These are phyloP conservation scores for Apaloderma vittatum DNA, from an alignment of 2,113 vertebrate species.

Conservation along the genomic window DNA sequence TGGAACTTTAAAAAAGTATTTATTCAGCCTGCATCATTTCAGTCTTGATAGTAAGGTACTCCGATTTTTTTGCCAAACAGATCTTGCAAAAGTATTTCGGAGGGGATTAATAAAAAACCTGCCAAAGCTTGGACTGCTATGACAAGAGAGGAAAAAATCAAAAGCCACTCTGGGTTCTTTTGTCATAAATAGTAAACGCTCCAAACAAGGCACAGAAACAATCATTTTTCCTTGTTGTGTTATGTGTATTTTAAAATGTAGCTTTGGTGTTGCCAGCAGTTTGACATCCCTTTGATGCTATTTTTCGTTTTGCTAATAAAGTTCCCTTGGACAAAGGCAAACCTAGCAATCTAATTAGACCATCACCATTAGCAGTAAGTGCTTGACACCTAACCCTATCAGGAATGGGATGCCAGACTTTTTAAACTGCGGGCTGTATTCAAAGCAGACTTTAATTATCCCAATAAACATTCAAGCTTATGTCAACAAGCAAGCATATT, in stretches of 20 bases:
- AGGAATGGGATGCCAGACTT: neutral
- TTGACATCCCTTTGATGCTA: neutral
- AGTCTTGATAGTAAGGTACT: neutral
- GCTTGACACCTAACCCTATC: neutral
- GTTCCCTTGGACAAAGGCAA: neutral
- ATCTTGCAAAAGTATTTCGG: neutral
- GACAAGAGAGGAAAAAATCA: neutral
- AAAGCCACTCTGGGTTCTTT: neutral
- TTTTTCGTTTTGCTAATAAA: neutral
- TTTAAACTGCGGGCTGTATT: neutral
- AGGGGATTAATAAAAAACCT: neutral
- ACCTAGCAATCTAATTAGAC: constrained; percentile 4
- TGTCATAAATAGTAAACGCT: neutral
- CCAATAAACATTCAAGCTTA: neutral
- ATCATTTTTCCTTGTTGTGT: neutral
- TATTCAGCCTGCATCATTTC: neutral
- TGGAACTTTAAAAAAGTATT: neutral
- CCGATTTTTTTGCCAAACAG: neutral
- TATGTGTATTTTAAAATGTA: neutral
- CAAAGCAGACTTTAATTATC: constrained; percentile 23
- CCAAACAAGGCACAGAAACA: neutral
- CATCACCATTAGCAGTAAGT: constrained; percentile 4
- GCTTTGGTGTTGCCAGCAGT: neutral
- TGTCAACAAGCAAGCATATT: neutral
- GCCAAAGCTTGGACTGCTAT: neutral